Conservation (phyloP, 2,888 invertebrate genomes). For the Ganaspis brasiliensis region DNA sequence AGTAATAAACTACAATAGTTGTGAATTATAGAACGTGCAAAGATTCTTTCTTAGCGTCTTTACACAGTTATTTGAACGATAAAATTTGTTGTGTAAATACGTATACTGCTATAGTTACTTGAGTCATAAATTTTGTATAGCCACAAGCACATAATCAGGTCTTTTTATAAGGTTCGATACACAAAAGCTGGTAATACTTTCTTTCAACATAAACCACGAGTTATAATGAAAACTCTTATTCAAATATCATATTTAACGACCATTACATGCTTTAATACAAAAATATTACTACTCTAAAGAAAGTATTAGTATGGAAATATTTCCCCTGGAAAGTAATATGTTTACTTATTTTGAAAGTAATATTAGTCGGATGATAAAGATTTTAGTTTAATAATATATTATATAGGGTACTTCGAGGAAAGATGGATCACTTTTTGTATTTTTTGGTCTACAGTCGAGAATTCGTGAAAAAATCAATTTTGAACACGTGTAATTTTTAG, state of each 20-base stretch:
- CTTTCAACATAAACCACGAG: neutral
- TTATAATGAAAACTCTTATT: neutral
- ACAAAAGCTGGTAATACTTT: neutral
- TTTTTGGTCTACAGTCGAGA: no score
- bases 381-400: no score
- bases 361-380: no score
- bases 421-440: no score
- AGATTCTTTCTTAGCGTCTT: neutral
- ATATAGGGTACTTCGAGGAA: no score
- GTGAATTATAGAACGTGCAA: neutral
- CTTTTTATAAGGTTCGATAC: conserved; percentile 7
- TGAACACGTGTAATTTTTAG: no score
- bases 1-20: conserved; percentile 14
- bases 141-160: neutral
- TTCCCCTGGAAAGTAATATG: no score
- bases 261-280: no score
- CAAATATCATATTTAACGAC: conserved; percentile 1
- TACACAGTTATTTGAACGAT: conserved; percentile 17
- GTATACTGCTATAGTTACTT: conserved; percentile 9
- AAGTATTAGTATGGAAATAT: no score
- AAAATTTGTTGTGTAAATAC: neutral
- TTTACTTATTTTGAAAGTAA: no score
- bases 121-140: neutral
- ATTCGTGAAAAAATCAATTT: no score
- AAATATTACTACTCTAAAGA: no score